Percentiles rank a stretch among this genome's conserved stretches.
phyloP scores from a whole-genome alignment of 2,113 vertebrate genomes.

The Typhlomys cinereus region DNA sequence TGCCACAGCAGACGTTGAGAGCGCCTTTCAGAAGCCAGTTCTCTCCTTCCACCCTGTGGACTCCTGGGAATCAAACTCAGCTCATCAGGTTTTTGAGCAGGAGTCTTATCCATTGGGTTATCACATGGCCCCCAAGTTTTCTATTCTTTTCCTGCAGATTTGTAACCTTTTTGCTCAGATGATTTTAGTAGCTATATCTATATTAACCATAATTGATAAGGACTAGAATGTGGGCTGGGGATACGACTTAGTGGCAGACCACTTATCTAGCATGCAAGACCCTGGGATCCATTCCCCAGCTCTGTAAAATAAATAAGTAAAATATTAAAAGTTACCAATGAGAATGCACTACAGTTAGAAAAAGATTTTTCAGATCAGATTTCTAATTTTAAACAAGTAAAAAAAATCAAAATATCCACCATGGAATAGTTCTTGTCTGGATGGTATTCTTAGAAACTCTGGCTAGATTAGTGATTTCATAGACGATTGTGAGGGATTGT shows the following conservation, averaged over 20 bases:
- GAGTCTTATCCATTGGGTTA: too few relatives aligned
- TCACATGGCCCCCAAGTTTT: too few relatives aligned
- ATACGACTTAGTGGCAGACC: not conserved
- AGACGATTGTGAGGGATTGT: too few relatives aligned
- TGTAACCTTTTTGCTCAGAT: not conserved
- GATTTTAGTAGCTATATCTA: not conserved
- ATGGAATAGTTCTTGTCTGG: not conserved
- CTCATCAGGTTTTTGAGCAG: too few relatives aligned
- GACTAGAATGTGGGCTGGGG: not conserved
- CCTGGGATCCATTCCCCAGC: not conserved
- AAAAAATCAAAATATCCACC: not conserved
- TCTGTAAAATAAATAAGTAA: not conserved
- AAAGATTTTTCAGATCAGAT: slow-evolving; percentile 35
- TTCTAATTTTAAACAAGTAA: slow-evolving; percentile 25
- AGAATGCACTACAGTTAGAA: not conserved
- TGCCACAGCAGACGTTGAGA: too few relatives aligned
- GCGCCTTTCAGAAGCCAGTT: too few relatives aligned
- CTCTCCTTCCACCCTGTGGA: too few relatives aligned
- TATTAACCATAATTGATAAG: slow-evolving; percentile 15
- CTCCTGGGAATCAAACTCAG: too few relatives aligned
- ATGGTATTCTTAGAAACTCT: not conserved
- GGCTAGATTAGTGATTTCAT: not conserved
- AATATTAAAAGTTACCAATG: not conserved
- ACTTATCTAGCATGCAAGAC: not conserved
- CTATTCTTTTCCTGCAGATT: not conserved